Base-by-base conservation (phyloP, 1,140 invertebrate species). In the Platyscapa corneri region DNA sequence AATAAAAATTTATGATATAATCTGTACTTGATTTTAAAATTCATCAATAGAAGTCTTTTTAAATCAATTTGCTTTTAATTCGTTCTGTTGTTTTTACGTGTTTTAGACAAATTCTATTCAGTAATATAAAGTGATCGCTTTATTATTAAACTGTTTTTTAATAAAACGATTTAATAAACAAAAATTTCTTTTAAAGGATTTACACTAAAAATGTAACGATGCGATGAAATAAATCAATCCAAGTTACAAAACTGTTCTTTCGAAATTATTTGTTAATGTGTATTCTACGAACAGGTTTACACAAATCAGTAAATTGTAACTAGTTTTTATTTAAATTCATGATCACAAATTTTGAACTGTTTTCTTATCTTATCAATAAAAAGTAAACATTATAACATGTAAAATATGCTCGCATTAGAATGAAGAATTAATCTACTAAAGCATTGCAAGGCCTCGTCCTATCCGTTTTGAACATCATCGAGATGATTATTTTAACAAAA, bases 361-460 rank as follows among this genome's bases (percentile, higher is more conserved):
- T 67, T 67, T 67, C 78, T 67, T 78, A 84, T 84, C 82, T 84
- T 84, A 84, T 83, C 82, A 65, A 46, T 53, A 34, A 77, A 53
- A 70, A 84, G n/a, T 42, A 84, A 84, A 84, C 72, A 78, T 10
- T 23, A 39, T 18, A 12, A 16, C 8, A 42, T 30, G 42, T 34
- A 84, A 72, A 67, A 70, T 23, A 6, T 77, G 56, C 8, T 53
- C 60, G 64, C 56, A 67, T 78, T 56, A 65, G 42, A 78, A 37
- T 64, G 5, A 65, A 83, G n/a, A 65, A 32, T 78, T 64, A 78
- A 46, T 78, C 60, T 67, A 23, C n/a, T 34, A 14, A 37, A 42
- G 42, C 20, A 42, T 81, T 32, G 60, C 82, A 70, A 78, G 82
- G 56, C 46, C 34, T 74, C 30, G 67, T 53, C 27, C 49, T 75